These are phyloP conservation scores for Lampris megalopsis DNA, from an alignment of 2,113 vertebrate genomes.

Conservation along the genomic window DNA sequence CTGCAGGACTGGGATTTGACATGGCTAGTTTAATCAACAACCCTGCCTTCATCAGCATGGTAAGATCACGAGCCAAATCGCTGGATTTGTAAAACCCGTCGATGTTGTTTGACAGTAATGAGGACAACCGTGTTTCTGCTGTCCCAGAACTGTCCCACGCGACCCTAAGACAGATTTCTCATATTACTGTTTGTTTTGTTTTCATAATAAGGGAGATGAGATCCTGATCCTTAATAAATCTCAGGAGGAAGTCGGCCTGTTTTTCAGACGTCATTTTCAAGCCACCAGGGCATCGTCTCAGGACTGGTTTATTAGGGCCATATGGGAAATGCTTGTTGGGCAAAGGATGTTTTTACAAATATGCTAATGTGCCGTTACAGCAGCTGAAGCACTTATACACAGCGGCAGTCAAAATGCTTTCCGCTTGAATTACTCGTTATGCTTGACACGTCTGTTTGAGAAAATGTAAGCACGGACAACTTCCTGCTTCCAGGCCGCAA, in stretches of 20 bases:
- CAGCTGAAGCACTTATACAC: neutral
- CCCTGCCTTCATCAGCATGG: conserved; percentile 99
- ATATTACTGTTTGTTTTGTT: conserved; percentile 3
- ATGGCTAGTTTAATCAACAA: conserved; percentile 99
- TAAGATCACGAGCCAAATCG: conserved; percentile 70
- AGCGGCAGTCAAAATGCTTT: neutral
- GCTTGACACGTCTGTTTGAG: neutral
- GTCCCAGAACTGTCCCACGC: neutral
- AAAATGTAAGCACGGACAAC: too few species aligned
- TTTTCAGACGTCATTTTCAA: conserved; percentile 27
- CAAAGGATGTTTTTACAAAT: conserved; percentile 23
- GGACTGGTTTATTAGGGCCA: conserved; percentile 39
- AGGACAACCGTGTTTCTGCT: neutral
- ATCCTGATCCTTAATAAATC: conserved; percentile 32
- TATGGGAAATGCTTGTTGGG: conserved; percentile 17
- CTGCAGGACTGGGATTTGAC: conserved; percentile 94
- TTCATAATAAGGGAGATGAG: conserved; percentile 6
- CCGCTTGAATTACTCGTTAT: neutral
- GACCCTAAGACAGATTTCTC: conserved; percentile 6
- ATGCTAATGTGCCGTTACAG: conserved; percentile 19
- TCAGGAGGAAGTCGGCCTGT: conserved; percentile 17
- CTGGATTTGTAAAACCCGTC: neutral
- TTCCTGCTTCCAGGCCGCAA: conserved; percentile 88
- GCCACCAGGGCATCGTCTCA: neutral
- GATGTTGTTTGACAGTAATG: neutral